Conservation (phyloP, 2,797 vertebrate genomes). For the Kryptopterus vitreolus region DNA sequence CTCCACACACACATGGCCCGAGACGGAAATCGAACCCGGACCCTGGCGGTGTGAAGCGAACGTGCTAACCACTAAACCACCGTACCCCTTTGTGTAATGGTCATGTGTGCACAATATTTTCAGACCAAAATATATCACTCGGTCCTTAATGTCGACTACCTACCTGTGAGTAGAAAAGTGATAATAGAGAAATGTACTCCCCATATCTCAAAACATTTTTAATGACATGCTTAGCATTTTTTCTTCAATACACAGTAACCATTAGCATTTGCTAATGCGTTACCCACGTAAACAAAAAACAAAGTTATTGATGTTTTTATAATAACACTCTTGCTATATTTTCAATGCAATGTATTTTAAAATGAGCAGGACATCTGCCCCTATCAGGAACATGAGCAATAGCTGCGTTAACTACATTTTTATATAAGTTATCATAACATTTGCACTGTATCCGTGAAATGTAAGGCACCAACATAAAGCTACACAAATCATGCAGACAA, state of each 20-base stretch:
- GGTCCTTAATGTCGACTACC: background rate
- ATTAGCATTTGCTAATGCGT: background rate
- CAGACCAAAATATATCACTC: background rate
- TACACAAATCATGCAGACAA: background rate
- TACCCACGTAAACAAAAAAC: background rate
- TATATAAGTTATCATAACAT: too few species aligned
- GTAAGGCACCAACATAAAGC: background rate
- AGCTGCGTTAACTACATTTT: too few species aligned
- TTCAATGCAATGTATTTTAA: background rate
- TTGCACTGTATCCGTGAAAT: too few species aligned
- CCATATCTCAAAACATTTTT: background rate
- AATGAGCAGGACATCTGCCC: too few species aligned
- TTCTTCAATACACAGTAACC: background rate
- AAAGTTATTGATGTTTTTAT: too few species aligned
- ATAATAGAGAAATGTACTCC: background rate
- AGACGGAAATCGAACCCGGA: too few species aligned
- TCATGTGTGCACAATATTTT: background rate
- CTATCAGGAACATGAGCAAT: too few species aligned
- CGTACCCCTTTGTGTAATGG: too few species aligned
- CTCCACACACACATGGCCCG: too few species aligned
- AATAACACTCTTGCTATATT: too few species aligned
- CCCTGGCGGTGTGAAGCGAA: too few species aligned
- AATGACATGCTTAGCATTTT: background rate
- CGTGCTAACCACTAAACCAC: too few species aligned
- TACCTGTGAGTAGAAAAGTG: background rate